Evolutionary conservation across 2,888 invertebrate genomes (phyloP), one percentile per base, ranked within the genome.

Genomic region (Itoplectis maculator): DNA sequence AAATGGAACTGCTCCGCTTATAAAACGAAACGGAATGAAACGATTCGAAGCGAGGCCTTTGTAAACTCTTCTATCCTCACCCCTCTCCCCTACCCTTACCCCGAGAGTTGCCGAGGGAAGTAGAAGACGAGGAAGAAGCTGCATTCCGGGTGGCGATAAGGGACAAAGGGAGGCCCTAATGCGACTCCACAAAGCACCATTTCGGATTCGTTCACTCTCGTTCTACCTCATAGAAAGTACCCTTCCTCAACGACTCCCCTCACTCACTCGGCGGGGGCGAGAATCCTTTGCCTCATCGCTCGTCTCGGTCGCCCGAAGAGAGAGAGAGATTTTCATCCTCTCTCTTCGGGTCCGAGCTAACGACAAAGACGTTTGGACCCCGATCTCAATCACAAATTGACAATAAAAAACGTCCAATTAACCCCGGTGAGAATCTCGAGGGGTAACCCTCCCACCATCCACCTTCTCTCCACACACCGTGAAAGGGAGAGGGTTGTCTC

Each of bases 331-430:
- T 75, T 70, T 73, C 72, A n/a, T 29, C 29, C 29, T 29, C 72
- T 82, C 65, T 69, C 81, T n/a, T n/a, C n/a, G 61, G 79, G 63
- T 79, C 61, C 61, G 73, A 61, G 40, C 79, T 54, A 68, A 79
- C 86, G 88, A 91, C 89, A 91, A 90, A 76, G 79, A 76, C 72
- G 70, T 63, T 73, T 61, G 29, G 37, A 23, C 75, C 75, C 81
- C 86, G 88, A 91, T 92, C 90, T 91, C 91, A 91, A 92, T 91
- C 91, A 89, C 90, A 91, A 91, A 92, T 91, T 90, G 92, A 91
- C 91, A 91, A 91, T 92, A 92, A 92, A 92, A 92, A 92, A 92
- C 91, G 90, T 92, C 89, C 92, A 92, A 92, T 92, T 92, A 91
- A 92, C 90, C 89, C 86, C 86, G 77, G 87, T 40, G 82, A 82